Evolutionary conservation across 2,113 vertebrate species (phyloP).

Genomic region (Platanista minor): DNA sequence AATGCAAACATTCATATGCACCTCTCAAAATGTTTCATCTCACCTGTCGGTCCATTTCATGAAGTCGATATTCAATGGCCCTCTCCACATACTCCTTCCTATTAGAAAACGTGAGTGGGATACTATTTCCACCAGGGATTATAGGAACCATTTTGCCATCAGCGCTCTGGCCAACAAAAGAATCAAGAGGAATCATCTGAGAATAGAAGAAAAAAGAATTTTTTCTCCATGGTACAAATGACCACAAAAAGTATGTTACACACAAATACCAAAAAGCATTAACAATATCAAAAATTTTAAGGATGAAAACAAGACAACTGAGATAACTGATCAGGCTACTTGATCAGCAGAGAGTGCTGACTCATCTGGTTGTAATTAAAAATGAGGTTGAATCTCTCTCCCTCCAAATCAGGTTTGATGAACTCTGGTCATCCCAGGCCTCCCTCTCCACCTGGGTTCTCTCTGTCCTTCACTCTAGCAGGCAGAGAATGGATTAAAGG

Average conservation of each 20-base stretch:
- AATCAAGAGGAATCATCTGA: slow-evolving; percentile 92
- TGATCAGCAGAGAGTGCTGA: background rate
- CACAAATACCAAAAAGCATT: background rate
- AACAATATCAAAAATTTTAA: background rate
- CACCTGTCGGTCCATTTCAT: slow-evolving; percentile 90
- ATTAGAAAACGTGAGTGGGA: slow-evolving; percentile 90
- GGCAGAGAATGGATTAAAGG: background rate
- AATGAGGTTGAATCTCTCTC: background rate
- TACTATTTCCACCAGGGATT: slow-evolving; percentile 90
- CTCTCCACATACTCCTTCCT: slow-evolving; percentile 90
- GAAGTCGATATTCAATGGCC: slow-evolving; percentile 88
- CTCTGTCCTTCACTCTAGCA: background rate
- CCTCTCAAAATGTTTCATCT: slow-evolving; percentile 4
- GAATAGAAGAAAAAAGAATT: slow-evolving; percentile 43
- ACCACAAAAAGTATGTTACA: background rate
- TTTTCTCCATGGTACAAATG: background rate
- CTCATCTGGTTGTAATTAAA: background rate
- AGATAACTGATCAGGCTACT: background rate
- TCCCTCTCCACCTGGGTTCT: background rate
- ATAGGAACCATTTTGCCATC: slow-evolving; percentile 92
- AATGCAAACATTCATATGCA: background rate
- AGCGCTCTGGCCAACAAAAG: slow-evolving; percentile 90
- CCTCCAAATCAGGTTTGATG: background rate
- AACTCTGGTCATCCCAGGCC: background rate
- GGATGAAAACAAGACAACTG: background rate